Evolutionary conservation across 2,888 invertebrate genomes (phyloP).

Genomic region (Caenorhabditis zanzibari): DNA sequence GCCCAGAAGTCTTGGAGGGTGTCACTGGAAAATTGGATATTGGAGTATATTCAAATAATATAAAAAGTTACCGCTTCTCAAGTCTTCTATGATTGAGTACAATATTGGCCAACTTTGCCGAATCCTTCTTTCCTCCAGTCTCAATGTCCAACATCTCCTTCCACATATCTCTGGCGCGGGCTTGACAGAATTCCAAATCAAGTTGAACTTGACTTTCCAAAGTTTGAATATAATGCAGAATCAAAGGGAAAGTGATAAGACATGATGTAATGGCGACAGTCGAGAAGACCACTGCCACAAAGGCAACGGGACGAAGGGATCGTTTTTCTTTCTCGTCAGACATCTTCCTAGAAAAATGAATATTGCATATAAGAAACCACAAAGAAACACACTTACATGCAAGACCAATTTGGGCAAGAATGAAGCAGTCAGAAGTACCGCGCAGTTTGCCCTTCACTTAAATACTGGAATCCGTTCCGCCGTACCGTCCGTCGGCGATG

Average conservation of each 20-base stretch:
- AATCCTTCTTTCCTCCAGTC: constrained; percentile 78
- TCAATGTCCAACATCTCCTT: constrained; percentile 83
- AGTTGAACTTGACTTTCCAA: constrained; percentile 82
- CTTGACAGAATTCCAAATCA: constrained; percentile 83
- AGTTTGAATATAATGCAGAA: constrained; percentile 83
- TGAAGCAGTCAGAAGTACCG: constrained; percentile 50
- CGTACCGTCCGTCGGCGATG: constrained; percentile 53
- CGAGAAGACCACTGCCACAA: constrained; percentile 82
- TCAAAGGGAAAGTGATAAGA: constrained; percentile 82
- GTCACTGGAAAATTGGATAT: constrained; percentile 70
- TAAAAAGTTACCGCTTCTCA: constrained; percentile 66
- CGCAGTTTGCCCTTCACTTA: constrained; percentile 28
- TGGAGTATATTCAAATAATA: not conserved
- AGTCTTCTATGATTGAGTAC: constrained; percentile 77
- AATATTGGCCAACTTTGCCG: constrained; percentile 79
- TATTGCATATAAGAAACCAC: not conserved
- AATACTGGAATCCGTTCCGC: constrained; percentile 65
- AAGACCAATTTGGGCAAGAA: constrained; percentile 61
- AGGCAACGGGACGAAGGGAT: constrained; percentile 81
- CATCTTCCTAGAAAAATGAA: constrained; percentile 50
- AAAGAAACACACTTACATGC: constrained; percentile 44
- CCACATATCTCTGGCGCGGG: constrained; percentile 83
- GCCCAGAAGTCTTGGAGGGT: constrained; percentile 83
- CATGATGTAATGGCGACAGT: constrained; percentile 80
- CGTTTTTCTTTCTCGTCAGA: constrained; percentile 68